phyloP scores from a whole-genome alignment of 2,113 vertebrate species.

The Hemichromis elongatus region DNA sequence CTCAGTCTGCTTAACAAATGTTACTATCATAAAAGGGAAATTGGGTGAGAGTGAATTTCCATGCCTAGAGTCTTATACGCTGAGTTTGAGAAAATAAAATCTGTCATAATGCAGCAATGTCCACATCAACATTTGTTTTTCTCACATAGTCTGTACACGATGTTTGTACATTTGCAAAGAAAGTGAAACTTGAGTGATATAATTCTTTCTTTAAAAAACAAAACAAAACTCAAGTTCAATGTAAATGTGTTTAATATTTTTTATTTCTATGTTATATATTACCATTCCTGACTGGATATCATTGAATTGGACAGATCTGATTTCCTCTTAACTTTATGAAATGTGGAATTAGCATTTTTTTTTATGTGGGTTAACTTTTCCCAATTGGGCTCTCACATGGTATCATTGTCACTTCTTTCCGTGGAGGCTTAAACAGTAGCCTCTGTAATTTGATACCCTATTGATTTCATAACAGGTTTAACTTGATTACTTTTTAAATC shows the following conservation, averaged over 20 bases:
- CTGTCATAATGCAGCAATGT: not conserved
- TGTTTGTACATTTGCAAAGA: not conserved
- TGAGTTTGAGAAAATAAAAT: too few relatives aligned
- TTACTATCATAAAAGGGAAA: not conserved
- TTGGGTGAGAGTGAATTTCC: not conserved
- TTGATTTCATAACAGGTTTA: not conserved
- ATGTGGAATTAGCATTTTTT: not conserved
- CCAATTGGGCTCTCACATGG: not conserved
- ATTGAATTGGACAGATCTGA: not conserved
- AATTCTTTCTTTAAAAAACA: not conserved
- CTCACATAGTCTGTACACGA: not conserved
- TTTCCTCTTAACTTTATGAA: not conserved
- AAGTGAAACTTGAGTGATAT: not conserved
- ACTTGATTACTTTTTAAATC: too few relatives aligned
- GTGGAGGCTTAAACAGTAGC: not conserved
- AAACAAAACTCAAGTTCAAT: not conserved
- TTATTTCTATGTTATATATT: not conserved
- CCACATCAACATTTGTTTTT: not conserved
- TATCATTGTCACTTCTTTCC: not conserved
- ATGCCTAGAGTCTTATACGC: not conserved
- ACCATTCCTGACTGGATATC: not conserved
- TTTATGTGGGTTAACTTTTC: not conserved
- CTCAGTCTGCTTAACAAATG: not conserved
- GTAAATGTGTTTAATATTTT: not conserved
- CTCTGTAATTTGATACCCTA: not conserved